Base-by-base conservation (phyloP, 2,888 invertebrate species). In the Netelia virgata region DNA sequence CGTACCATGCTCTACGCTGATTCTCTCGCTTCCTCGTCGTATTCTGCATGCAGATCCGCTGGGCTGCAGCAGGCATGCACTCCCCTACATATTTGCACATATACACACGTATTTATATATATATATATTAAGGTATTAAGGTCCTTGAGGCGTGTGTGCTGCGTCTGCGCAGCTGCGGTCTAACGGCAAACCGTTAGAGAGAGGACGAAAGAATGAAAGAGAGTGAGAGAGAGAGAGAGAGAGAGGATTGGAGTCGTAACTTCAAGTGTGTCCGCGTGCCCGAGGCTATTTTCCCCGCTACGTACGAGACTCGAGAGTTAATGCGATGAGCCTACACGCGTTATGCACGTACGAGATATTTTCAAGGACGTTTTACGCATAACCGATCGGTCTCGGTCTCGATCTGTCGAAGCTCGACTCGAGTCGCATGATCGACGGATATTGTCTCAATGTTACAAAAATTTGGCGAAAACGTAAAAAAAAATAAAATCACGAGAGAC, bases 131-230 rank as follows among this genome's bases (percentile, higher is more conserved):
- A 77, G 77, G 77, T 86, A 83, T 88, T 90, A 89, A 89, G 90
- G 90, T 89, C 90, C 89, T 78, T 69, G 74, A 84, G 70, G 70
- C 72, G 63, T 75, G 75, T 70, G 74, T 77, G 64, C 63, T 57
- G 28, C 73, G 78, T 77, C 83, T 68, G 81, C 68, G 83, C 76
- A 74, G 82, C 84, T 85, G 79, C 73, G 81, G 70, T 89, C 90
- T 92, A 91, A 91, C 92, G 91, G 92, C 88, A 85, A 85, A 90
- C 91, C 91, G 92, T 92, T 92, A 92, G 82, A 70, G 81, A 85
- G 75, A 81, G 77, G 80, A 77, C 61, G 55, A 66, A 43, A 68
- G 55, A 68, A 64, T 69, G 75, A 69, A 41, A 64, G 64, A n/a
- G 41, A 10, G n/a, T n/a, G 41, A 50, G 41, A 11, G 3, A 41